Base-by-base conservation (phyloP, 2,888 invertebrate genomes). In the Boloria euphrosyne region DNA sequence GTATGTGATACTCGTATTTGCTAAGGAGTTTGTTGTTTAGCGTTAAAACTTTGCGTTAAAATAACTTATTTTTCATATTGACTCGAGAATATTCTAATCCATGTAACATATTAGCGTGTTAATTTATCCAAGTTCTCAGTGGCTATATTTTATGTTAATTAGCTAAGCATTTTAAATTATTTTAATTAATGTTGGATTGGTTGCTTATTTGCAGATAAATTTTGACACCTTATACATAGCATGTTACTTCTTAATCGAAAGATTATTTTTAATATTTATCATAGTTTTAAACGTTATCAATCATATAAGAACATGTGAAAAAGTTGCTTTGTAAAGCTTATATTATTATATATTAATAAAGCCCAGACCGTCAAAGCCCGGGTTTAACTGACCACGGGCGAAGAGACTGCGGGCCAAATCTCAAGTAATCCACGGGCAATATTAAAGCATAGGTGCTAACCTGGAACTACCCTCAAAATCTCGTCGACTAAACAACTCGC, bases 391-490 rank as follows among this genome's bases (percentile, higher is more conserved):
- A 89, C 89, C 91, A 83, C 81, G 84, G 84, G 85, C 63, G 51
- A 46, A 55, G 46, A 63, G 46, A n/a, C 66, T 58, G 47, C 62
- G 80, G 80, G 73, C 78, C 80, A 89, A 90, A 87, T 87, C 90
- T 82, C 80, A 79, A 81, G 77, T 92, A 90, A 93, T 92, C 93
- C 92, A 85, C 78, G 87, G 83, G 81, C 80, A 83, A 86, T 84
- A 87, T 89, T 90, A 89, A 88, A 86, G 88, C 89, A 83, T 83
- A 85, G 84, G 84, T 83, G 82, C 87, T 92, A 91, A 90, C 87
- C 84, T 84, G 77, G 77, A 79, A 79, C 82, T 81, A 81, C 83
- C 82, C 78, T 77, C 73, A 71, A 70, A 71, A 68, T 74, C 78
- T 67, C 79, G 64, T 73, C 74, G 59, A 63, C 77, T 74, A 77